phyloP scores from a whole-genome alignment of 2,888 invertebrate species.

The Psylliodes chrysocephalus region DNA sequence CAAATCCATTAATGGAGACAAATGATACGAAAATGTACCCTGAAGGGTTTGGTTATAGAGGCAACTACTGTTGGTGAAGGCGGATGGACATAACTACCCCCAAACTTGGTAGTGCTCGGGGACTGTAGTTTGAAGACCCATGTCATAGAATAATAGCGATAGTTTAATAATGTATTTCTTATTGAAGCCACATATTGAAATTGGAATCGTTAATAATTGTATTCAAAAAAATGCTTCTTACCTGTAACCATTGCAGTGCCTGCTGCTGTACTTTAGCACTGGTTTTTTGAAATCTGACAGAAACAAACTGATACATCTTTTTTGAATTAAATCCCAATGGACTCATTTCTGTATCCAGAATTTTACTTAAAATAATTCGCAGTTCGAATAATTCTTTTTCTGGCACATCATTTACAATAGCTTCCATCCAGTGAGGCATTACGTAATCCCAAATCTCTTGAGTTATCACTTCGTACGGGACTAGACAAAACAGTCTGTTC shows the following conservation, averaged over 20 bases:
- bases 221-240: too few species aligned
- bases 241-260: constrained; percentile 89
- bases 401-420: constrained; percentile 91
- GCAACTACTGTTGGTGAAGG: too few species aligned
- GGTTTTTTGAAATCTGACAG: constrained; percentile 82
- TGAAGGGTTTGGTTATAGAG: too few species aligned
- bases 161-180: too few species aligned
- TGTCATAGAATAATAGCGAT: too few species aligned
- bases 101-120: too few species aligned
- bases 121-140: too few species aligned
- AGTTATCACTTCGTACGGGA: constrained; percentile 97
- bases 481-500: constrained; percentile 92
- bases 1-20: too few species aligned
- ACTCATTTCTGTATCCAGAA: constrained; percentile 95
- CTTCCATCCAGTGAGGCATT: constrained; percentile 99
- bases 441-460: constrained; percentile 97
- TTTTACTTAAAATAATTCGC: constrained; percentile 88
- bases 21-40: too few species aligned
- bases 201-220: too few species aligned
- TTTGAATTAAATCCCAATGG: constrained; percentile 94
- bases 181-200: too few species aligned
- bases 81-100: too few species aligned
- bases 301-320: constrained; percentile 94
- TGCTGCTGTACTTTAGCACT: constrained; percentile 87
- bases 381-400: constrained; percentile 88